Percentiles rank a stretch among this genome's conserved stretches.
Conservation (phyloP, 2,797 vertebrate species). For the Enteromius afrohamiltoni region DNA sequence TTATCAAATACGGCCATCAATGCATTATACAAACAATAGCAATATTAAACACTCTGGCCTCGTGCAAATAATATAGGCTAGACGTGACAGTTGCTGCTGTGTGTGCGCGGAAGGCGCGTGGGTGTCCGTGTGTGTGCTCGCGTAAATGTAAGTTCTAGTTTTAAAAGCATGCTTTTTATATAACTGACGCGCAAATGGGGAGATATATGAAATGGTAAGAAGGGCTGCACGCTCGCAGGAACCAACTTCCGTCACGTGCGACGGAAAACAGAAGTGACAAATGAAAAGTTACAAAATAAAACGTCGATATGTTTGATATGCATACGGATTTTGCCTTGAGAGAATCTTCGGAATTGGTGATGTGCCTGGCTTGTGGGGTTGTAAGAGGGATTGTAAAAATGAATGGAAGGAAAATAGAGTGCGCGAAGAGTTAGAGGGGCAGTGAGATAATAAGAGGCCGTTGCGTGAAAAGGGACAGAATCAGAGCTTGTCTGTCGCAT, state of each 20-base stretch:
- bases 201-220: conserved; percentile 43
- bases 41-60: conserved; percentile 47
- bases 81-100: conserved; percentile 24
- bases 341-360: conserved; percentile 79
- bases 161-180: conserved; percentile 20
- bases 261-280: conserved; percentile 34
- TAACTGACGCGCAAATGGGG: conserved; percentile 17
- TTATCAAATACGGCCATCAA: conserved; percentile 45
- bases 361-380: conserved; percentile 75
- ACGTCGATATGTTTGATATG: conserved; percentile 39
- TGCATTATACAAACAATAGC: conserved; percentile 49
- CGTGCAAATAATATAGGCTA: conserved; percentile 14
- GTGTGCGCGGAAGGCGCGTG: conserved; percentile 15
- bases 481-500: conserved; percentile 61
- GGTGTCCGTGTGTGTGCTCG: conserved; percentile 17
- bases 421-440: conserved; percentile 76
- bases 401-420: conserved; percentile 82
- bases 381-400: conserved; percentile 79
- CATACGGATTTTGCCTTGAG: conserved; percentile 65
- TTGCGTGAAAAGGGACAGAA: conserved; percentile 68
- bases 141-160: not conserved
- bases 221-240: conserved; percentile 40
- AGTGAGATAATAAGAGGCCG: conserved; percentile 77
- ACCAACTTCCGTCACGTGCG: conserved; percentile 41
- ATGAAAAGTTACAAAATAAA: conserved; percentile 45